phyloP scores from a whole-genome alignment of 2,113 vertebrate genomes.

The Trichechus manatus region DNA sequence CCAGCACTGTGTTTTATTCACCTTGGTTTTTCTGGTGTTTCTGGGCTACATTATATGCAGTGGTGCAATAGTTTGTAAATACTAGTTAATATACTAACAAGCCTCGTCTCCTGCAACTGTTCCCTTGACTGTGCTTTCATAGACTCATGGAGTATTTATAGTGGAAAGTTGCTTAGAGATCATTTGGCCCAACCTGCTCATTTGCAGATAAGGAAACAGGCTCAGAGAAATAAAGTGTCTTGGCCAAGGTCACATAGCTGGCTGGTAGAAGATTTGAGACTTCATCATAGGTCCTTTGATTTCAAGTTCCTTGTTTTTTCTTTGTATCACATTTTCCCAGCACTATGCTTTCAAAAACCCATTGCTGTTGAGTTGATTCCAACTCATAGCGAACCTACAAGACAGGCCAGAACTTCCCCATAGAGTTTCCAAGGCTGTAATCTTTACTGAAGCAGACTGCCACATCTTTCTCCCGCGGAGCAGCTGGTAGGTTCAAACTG shows the following conservation, averaged over 20 bases:
- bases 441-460: background rate
- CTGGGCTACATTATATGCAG: background rate
- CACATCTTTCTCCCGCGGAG: background rate
- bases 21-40: background rate
- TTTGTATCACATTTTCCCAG: background rate
- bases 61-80: background rate
- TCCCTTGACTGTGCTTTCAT: background rate
- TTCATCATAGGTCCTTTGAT: background rate
- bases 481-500: background rate
- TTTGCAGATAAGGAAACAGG: background rate
- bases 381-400: background rate
- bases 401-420: background rate
- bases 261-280: background rate
- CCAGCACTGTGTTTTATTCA: background rate
- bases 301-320: background rate
- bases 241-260: background rate
- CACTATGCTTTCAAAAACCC: background rate
- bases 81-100: background rate
- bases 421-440: background rate
- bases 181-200: background rate
- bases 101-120: background rate
- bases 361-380: background rate
- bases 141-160: background rate
- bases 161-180: slow-evolving; percentile 17
- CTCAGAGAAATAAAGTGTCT: background rate